Conservation (phyloP, 2,797 vertebrate species). For the Austrolebias charrua region DNA sequence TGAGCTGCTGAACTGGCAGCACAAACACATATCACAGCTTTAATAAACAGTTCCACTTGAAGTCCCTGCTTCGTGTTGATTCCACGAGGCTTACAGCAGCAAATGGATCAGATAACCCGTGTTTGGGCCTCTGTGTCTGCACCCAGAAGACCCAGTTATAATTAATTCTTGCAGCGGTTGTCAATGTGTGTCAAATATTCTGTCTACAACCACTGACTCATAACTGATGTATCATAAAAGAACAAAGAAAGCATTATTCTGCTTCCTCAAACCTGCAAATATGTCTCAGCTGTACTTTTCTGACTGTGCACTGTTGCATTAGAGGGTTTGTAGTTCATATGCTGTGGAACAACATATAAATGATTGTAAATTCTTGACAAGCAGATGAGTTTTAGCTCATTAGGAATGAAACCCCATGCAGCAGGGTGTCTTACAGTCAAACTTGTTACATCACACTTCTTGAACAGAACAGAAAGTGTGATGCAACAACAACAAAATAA, state of each 20-base stretch:
- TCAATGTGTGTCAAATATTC: conserved; percentile 27
- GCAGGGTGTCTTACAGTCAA: background rate
- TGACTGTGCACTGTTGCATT: conserved; percentile 31
- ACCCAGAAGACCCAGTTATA: no score
- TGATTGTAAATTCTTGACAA: background rate
- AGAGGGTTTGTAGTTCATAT: conserved; percentile 37
- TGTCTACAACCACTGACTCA: background rate
- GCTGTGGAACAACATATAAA: conserved; percentile 28
- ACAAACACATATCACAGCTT: conserved; percentile 33
- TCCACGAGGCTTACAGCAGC: conserved; percentile 36
- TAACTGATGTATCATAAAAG: background rate
- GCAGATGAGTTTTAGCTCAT: conserved; percentile 46
- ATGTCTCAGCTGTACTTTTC: conserved; percentile 17
- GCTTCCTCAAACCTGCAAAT: conserved; percentile 17
- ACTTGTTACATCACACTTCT: background rate
- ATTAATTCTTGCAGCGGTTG: conserved; percentile 50
- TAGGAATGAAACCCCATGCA: conserved; percentile 13
- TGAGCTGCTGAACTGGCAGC: conserved; percentile 38
- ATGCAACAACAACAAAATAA: conserved; percentile 77
- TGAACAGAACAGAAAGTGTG: conserved; percentile 61
- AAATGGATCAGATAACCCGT: conserved; percentile 46
- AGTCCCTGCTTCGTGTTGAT: conserved; percentile 20
- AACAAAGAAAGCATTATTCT: background rate
- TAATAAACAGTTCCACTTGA: conserved; percentile 29
- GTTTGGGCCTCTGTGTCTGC: conserved; percentile 11